Conservation (phyloP, 2,113 vertebrate genomes). For the Poicephalus meyeri region DNA sequence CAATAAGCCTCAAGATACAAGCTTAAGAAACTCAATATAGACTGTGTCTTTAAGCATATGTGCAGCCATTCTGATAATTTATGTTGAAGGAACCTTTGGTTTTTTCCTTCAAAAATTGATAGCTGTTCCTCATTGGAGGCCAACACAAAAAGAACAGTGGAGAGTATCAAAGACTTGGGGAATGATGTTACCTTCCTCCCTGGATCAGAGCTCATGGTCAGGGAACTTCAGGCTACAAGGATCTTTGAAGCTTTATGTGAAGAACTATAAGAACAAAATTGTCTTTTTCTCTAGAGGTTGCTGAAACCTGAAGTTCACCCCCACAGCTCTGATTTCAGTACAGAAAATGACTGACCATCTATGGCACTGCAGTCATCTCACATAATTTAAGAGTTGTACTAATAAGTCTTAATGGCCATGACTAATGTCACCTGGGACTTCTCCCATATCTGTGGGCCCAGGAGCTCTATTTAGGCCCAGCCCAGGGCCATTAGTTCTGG, state of each 20-base stretch:
- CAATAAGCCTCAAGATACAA: background rate
- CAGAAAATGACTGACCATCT: background rate
- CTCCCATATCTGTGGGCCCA: background rate
- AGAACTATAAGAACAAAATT: background rate
- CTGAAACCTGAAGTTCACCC: background rate
- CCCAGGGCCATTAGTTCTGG: fast-evolving
- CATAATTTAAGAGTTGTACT: background rate
- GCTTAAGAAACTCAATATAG: background rate
- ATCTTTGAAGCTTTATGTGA: background rate
- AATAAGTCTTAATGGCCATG: background rate
- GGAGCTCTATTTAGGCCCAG: background rate
- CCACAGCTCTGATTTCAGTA: background rate
- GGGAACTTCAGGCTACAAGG: background rate
- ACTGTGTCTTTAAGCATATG: background rate
- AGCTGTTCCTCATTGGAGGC: background rate
- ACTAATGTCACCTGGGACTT: background rate
- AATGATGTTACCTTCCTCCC: background rate
- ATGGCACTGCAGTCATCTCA: background rate
- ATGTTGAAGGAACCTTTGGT: background rate
- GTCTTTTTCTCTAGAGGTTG: background rate
- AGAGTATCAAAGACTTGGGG: background rate
- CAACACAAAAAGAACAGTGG: background rate
- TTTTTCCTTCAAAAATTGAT: background rate
- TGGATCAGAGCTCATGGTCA: background rate
- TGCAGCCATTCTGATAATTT: background rate